Evolutionary conservation across 2,888 invertebrate species (phyloP).

Genomic region (Entomobrya proxima): DNA sequence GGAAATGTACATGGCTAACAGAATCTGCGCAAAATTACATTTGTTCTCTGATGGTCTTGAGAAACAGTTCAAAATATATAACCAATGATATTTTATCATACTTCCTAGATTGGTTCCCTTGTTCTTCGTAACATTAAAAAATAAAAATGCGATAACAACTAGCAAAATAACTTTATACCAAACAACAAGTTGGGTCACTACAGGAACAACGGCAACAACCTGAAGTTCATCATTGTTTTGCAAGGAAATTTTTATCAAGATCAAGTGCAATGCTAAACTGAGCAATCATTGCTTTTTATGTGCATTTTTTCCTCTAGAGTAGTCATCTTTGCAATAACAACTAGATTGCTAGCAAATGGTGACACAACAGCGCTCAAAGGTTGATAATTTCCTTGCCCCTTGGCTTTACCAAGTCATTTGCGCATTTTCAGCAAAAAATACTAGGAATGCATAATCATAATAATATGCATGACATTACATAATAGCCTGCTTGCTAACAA

Average conservation of each 20-base stretch:
- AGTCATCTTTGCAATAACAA: background rate
- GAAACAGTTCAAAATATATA: too few relatives aligned
- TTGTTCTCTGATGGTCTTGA: too few relatives aligned
- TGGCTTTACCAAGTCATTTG: background rate
- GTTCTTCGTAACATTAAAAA: too few relatives aligned
- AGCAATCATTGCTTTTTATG: conserved; percentile 16
- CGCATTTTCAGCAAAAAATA: background rate
- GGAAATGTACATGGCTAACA: too few relatives aligned
- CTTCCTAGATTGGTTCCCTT: too few relatives aligned
- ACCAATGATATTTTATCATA: too few relatives aligned
- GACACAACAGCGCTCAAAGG: background rate
- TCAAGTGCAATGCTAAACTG: conserved; percentile 38
- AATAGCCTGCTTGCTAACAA: background rate
- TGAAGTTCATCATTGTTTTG: conserved; percentile 12
- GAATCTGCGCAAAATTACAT: too few relatives aligned
- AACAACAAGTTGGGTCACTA: too few relatives aligned
- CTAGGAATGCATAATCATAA: background rate
- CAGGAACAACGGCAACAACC: too few relatives aligned
- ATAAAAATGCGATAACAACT: too few relatives aligned
- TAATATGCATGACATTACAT: background rate
- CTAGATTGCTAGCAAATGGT: background rate
- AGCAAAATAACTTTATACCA: too few relatives aligned
- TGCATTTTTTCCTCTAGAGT: background rate
- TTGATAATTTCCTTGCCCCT: background rate
- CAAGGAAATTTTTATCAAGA: conserved; percentile 46